Conservation (phyloP, 2,888 invertebrate species). For the Hoplodrina blanda region DNA sequence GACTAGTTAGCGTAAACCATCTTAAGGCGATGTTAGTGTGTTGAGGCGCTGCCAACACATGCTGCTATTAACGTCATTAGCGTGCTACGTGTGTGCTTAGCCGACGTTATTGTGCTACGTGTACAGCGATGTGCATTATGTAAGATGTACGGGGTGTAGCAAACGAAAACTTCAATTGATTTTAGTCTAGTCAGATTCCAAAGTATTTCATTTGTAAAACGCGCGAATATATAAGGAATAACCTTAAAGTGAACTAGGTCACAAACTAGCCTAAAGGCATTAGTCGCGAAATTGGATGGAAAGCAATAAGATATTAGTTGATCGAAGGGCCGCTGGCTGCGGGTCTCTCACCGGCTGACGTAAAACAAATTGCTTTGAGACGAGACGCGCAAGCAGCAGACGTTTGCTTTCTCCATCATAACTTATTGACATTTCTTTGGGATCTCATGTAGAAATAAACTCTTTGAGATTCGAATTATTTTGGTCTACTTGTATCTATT, state of each 20-base stretch:
- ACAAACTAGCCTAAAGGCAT: slow-evolving; percentile 63
- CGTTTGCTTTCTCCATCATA: slow-evolving; percentile 43
- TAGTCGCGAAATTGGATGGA: slow-evolving; percentile 64
- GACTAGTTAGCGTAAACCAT: slow-evolving; percentile 47
- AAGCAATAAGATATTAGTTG: slow-evolving; percentile 69
- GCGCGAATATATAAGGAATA: slow-evolving; percentile 10
- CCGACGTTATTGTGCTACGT: slow-evolving; percentile 8
- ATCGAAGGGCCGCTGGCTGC: slow-evolving; percentile 59
- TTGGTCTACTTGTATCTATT: slow-evolving; percentile 4
- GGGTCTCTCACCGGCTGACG: slow-evolving; percentile 49
- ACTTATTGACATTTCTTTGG: slow-evolving; percentile 51
- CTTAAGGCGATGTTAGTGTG: slow-evolving; percentile 44
- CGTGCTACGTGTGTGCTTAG: slow-evolving; percentile 18
- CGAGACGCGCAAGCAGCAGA: slow-evolving; percentile 52
- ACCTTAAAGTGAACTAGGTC: slow-evolving; percentile 39
- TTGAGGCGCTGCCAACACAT: slow-evolving; percentile 31
- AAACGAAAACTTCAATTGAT: background rate
- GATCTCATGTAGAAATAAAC: slow-evolving; percentile 32
- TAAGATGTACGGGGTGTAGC: background rate
- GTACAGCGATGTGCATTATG: background rate
- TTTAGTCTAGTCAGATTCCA: background rate
- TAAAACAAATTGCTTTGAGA: slow-evolving; percentile 56
- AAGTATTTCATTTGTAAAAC: slow-evolving; percentile 11
- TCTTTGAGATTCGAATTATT: slow-evolving; percentile 16
- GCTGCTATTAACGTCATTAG: slow-evolving; percentile 36